A percentile compares a stretch with the other conserved stretches of the same genome.
phyloP scores from a whole-genome alignment of 2,797 vertebrate genomes.

The Takifugu ocellatus region DNA sequence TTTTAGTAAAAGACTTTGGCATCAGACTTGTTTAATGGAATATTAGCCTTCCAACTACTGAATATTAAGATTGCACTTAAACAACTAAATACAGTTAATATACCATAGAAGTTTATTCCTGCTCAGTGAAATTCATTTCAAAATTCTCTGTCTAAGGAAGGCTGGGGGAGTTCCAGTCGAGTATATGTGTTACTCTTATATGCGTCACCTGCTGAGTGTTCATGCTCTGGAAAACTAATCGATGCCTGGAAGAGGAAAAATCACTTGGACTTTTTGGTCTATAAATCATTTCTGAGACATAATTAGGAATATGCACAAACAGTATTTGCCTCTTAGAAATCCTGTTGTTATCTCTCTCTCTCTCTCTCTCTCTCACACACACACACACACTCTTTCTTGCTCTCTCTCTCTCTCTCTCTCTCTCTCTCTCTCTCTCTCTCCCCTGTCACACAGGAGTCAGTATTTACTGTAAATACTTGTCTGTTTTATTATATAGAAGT shows the following conservation, averaged over 20 bases:
- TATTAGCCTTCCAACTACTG: conserved; percentile 23
- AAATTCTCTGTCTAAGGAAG: not conserved
- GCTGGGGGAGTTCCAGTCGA: not conserved
- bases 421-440: not conserved
- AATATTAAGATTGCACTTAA: conserved; percentile 12
- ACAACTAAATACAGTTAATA: not conserved
- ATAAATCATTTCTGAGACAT: not conserved
- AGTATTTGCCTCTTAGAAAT: no score
- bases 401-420: not conserved
- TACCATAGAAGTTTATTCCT: not conserved
- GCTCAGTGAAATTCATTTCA: not conserved
- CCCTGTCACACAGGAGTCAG: conserved; percentile 20
- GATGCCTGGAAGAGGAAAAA: conserved; percentile 13
- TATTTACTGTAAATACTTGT: conserved; percentile 21
- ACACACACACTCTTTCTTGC: no score
- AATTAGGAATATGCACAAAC: not conserved
- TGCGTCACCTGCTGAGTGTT: not conserved
- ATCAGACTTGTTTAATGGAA: conserved; percentile 5
- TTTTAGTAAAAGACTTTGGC: conserved; percentile 22
- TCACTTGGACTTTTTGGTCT: conserved; percentile 11
- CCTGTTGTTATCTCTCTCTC: not conserved
- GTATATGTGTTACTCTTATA: not conserved
- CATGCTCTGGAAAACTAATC: not conserved
- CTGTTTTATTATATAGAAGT: conserved; percentile 28
- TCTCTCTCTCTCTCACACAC: no score